phyloP scores from a whole-genome alignment of 2,888 invertebrate genomes.

The Agriopis aurantiaria region DNA sequence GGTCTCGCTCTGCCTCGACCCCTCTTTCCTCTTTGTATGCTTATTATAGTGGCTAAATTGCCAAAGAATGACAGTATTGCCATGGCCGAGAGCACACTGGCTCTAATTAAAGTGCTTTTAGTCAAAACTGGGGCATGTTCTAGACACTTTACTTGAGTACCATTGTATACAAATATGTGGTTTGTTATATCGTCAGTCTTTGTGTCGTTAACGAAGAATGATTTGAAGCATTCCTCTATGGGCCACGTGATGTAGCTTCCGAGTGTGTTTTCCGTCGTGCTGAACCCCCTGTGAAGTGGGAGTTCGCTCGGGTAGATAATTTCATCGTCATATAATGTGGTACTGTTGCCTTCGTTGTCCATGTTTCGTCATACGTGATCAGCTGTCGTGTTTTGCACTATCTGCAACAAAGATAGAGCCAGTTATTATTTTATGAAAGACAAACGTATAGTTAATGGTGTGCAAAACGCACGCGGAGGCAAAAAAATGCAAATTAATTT shows the following conservation, averaged over 20 bases:
- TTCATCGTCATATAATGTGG: constrained; percentile 75
- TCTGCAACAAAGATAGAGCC: constrained; percentile 67
- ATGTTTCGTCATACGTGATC: constrained; percentile 80
- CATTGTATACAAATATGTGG: constrained; percentile 65
- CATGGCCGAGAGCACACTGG: constrained; percentile 89
- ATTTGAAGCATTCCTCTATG: constrained; percentile 70
- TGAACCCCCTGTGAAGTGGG: constrained; percentile 60
- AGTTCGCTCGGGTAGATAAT: constrained; percentile 60
- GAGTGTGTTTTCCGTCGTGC: constrained; percentile 51
- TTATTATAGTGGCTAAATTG: constrained; percentile 92
- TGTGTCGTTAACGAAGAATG: constrained; percentile 63
- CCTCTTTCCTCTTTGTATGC: constrained; percentile 89
- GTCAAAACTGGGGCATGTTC: constrained; percentile 90
- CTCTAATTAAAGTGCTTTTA: constrained; percentile 87
- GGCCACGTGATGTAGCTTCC: constrained; percentile 64
- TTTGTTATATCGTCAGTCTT: constrained; percentile 58
- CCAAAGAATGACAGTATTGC: constrained; percentile 91
- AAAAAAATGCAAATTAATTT: neutral
- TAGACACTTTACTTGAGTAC: constrained; percentile 75
- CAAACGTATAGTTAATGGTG: too few species aligned
- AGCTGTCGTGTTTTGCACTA: constrained; percentile 43
- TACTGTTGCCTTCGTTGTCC: constrained; percentile 79
- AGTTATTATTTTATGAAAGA: neutral
- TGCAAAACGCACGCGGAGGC: too few species aligned
- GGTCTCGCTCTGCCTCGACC: constrained; percentile 86